Percentiles rank a stretch among this genome's conserved stretches.
These are phyloP conservation scores for Ligdia adustata DNA, from an alignment of 2,888 invertebrate genomes.

Conservation along the genomic window DNA sequence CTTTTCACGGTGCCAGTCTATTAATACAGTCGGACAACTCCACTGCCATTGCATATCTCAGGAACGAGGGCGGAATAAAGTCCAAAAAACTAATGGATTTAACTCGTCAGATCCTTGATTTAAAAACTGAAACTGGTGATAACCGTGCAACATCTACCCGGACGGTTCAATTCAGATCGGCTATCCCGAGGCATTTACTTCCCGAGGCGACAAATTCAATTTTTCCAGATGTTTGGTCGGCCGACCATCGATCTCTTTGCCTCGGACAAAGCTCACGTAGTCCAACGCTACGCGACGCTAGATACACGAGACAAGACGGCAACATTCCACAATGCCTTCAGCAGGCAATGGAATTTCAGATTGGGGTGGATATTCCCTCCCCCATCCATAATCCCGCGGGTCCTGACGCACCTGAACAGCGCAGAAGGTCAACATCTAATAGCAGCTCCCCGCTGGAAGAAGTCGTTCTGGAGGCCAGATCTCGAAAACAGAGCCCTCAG, in stretches of 20 bases:
- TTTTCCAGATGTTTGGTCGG: constrained; percentile 21
- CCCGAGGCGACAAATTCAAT: neutral
- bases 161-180: constrained; percentile 30
- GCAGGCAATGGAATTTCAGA: constrained; percentile 21
- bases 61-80: constrained; percentile 32
- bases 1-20: neutral
- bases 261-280: constrained; percentile 19
- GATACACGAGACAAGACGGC: constrained; percentile 21
- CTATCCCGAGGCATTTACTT: constrained; percentile 25
- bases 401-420: constrained; percentile 31
- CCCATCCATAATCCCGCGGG: constrained; percentile 34
- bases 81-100: neutral
- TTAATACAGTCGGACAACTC: constrained; percentile 32
- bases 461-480: constrained; percentile 35
- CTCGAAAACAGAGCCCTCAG: constrained; percentile 24
- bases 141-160: constrained; percentile 15
- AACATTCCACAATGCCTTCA: constrained; percentile 32
- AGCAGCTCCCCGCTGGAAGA: constrained; percentile 30
- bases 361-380: constrained; percentile 37
- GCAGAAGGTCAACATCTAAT: constrained; percentile 30
- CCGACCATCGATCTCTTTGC: constrained; percentile 18
- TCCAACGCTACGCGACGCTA: constrained; percentile 9
- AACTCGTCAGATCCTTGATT: neutral
- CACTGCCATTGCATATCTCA: constrained; percentile 20
- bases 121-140: neutral